These are phyloP conservation scores for Babyrousa celebensis DNA, from an alignment of 2,797 vertebrate species.

Conservation along the genomic window DNA sequence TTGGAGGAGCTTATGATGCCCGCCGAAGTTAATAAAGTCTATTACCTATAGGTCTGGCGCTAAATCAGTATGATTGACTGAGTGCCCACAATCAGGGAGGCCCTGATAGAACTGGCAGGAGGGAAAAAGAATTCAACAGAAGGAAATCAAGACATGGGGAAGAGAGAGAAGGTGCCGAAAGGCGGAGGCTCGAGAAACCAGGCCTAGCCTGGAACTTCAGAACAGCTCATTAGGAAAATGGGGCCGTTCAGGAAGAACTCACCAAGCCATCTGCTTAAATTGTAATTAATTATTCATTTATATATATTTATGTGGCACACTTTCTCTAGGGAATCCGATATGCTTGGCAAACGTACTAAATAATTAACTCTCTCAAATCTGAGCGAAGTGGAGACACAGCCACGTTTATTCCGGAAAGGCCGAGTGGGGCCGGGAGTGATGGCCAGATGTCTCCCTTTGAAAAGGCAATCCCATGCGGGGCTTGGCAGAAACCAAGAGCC, in stretches of 20 bases:
- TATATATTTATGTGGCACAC: conserved; percentile 82
- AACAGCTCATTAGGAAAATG: conserved; percentile 83
- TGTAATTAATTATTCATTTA: conserved; percentile 87
- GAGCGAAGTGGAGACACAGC: conserved; percentile 69
- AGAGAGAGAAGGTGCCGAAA: fast-evolving
- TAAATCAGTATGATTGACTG: conserved; percentile 70
- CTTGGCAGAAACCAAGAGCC: not conserved
- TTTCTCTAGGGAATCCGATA: conserved; percentile 78
- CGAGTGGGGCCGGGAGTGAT: fast-evolving
- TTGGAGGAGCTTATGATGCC: conserved; percentile 49
- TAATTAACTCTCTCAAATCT: conserved; percentile 82
- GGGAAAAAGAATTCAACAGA: conserved; percentile 9
- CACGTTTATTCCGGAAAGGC: not conserved
- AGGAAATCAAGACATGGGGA: conserved; percentile 15
- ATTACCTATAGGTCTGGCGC: conserved; percentile 72
- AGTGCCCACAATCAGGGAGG: not conserved
- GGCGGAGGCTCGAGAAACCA: not conserved
- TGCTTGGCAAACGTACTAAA: conserved; percentile 83
- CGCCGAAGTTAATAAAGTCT: conserved; percentile 75
- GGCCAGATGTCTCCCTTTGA: not conserved
- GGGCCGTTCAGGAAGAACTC: conserved; percentile 76
- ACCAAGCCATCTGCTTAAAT: conserved; percentile 81
- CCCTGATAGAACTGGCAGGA: not conserved
- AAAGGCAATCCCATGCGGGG: fast-evolving
- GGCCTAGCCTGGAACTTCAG: conserved; percentile 66